Evolutionary conservation across 64 coral and sea anemone genomes (phyloP).

Genomic region (Porites lutea): DNA sequence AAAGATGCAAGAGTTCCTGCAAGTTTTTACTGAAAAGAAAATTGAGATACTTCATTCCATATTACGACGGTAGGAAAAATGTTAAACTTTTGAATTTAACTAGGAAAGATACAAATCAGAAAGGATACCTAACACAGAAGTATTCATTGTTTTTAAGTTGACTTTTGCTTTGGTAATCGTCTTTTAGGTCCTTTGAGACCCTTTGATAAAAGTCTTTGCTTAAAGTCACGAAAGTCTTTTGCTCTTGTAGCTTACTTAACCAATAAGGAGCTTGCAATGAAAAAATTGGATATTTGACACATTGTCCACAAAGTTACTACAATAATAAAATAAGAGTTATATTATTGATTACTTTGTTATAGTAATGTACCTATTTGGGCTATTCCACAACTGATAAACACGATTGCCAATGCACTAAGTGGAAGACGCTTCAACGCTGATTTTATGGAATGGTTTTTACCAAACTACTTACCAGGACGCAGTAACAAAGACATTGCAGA

Average conservation of each 20-base stretch:
- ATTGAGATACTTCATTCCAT: constrained; percentile 45
- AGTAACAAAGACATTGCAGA: constrained; percentile 27
- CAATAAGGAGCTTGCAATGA: too few species aligned
- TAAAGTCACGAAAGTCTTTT: too few species aligned
- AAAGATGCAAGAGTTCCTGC: too few species aligned
- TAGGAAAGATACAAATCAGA: background rate
- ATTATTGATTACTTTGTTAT: background rate
- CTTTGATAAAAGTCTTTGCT: too few species aligned
- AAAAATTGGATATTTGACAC: too few species aligned
- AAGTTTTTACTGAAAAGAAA: too few species aligned
- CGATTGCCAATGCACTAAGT: constrained; percentile 37
- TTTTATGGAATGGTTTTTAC: constrained; percentile 55
- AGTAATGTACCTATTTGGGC: constrained; percentile 9
- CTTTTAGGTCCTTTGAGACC: too few species aligned
- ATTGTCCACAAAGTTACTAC: too few species aligned
- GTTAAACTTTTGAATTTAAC: background rate
- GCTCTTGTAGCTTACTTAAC: too few species aligned
- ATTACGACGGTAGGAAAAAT: constrained; percentile 58
- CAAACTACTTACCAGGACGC: constrained; percentile 23
- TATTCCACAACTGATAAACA: background rate
- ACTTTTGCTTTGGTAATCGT: too few species aligned
- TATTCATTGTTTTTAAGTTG: too few species aligned
- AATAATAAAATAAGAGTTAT: too few species aligned
- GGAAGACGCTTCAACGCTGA: constrained; percentile 35
- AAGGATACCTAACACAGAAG: background rate